Evolutionary conservation across 2,113 vertebrate genomes (phyloP).

Genomic region (Odocoileus hemionus): DNA sequence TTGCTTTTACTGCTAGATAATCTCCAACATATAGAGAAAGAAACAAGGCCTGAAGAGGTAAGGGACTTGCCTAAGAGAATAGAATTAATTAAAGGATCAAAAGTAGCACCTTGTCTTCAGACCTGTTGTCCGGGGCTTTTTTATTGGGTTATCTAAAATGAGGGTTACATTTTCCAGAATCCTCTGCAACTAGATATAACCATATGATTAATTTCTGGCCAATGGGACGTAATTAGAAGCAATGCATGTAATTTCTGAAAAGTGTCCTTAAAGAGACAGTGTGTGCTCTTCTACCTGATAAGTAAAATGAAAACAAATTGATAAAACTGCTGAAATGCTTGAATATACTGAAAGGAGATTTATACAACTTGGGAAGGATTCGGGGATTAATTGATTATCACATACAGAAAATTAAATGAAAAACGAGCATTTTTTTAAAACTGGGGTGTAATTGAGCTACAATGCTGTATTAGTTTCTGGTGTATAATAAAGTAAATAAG

Average conservation of each 20-base stretch:
- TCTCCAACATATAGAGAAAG: background rate
- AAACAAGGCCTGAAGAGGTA: background rate
- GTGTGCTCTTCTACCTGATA: background rate
- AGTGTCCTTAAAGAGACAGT: background rate
- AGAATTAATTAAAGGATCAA: background rate
- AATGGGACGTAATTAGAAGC: background rate
- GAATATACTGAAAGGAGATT: background rate
- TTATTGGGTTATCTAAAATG: background rate
- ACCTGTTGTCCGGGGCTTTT: background rate
- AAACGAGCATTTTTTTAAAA: background rate
- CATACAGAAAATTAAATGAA: constrained; percentile 24
- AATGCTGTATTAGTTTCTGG: background rate
- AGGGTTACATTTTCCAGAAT: background rate
- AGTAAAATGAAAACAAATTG: background rate
- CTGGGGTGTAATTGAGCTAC: background rate
- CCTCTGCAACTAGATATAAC: background rate
- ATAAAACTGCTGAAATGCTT: background rate
- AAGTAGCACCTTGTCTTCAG: background rate
- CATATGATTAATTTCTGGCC: background rate
- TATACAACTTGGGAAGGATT: background rate
- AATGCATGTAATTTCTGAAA: background rate
- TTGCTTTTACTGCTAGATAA: background rate
- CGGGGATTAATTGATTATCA: background rate
- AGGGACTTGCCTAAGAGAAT: background rate
- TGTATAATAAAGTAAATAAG: background rate